Percentiles rank a stretch among this genome's conserved stretches.
These are phyloP conservation scores for Coenonympha arcania DNA, from an alignment of 2,888 invertebrate species.

Conservation along the genomic window DNA sequence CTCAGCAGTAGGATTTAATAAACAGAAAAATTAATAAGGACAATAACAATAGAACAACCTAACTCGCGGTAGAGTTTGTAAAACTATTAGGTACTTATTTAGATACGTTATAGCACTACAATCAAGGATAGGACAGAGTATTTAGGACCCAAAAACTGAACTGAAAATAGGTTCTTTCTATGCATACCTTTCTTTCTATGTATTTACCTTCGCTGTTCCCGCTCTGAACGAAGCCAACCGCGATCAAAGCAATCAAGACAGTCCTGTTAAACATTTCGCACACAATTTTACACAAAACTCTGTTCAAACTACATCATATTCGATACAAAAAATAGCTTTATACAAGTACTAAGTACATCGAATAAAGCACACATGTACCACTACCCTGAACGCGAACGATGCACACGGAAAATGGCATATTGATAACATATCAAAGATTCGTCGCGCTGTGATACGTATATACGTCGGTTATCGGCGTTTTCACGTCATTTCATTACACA, in stretches of 20 bases:
- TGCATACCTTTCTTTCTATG: background rate
- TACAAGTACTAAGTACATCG: constrained; percentile 28
- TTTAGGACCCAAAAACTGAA: too few species aligned
- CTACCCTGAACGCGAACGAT: constrained; percentile 17
- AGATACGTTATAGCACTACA: too few species aligned
- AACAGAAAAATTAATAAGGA: too few species aligned
- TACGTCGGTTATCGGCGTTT: constrained; percentile 18
- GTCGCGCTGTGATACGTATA: constrained; percentile 36
- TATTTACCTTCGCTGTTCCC: constrained; percentile 33
- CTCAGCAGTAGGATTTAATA: too few species aligned
- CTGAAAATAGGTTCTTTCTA: too few species aligned
- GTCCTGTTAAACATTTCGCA: constrained; percentile 41
- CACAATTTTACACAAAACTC: too few species aligned
- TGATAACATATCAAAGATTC: constrained; percentile 61
- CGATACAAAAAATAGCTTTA: background rate
- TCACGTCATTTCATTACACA: constrained; percentile 17
- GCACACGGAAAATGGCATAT: constrained; percentile 36
- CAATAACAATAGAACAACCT: too few species aligned
- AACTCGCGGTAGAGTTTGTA: too few species aligned
- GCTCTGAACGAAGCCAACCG: constrained; percentile 38
- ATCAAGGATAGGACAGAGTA: too few species aligned
- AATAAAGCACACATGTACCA: constrained; percentile 7
- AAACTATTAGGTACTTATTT: too few species aligned
- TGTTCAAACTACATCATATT: constrained; percentile 17
- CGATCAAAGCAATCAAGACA: constrained; percentile 38